A percentile compares a stretch with the other conserved stretches of the same genome.
These are phyloP conservation scores for Gerris lacustris DNA, from an alignment of 2,888 invertebrate species.

Conservation along the genomic window DNA sequence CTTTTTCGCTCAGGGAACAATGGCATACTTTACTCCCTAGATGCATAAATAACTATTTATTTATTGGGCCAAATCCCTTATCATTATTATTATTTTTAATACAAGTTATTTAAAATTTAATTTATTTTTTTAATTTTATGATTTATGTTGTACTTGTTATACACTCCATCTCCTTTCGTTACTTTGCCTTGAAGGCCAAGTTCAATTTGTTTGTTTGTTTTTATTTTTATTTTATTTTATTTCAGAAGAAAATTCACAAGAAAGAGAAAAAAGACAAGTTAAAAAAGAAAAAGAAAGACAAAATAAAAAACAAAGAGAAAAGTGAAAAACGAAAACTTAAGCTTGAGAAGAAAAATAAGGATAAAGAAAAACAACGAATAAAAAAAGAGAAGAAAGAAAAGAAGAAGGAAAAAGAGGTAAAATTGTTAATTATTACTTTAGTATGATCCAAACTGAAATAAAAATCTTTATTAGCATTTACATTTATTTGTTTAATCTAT, in stretches of 20 bases:
- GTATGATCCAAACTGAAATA: too few species aligned
- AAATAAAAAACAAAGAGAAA: constrained; percentile 30
- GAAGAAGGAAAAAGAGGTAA: constrained; percentile 29
- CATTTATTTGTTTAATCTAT: too few species aligned
- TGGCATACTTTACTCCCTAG: too few species aligned
- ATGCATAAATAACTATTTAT: too few species aligned
- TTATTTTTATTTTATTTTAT: neutral
- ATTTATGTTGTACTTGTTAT: too few species aligned
- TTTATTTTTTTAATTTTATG: too few species aligned
- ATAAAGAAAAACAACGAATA: constrained; percentile 28
- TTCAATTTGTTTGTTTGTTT: neutral
- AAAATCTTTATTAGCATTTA: too few species aligned
- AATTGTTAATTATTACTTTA: constrained; percentile 4
- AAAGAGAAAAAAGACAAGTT: constrained; percentile 23
- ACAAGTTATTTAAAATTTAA: too few species aligned
- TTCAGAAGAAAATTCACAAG: neutral
- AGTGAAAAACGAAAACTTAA: constrained; percentile 29
- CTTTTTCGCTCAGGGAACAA: too few species aligned
- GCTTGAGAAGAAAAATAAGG: constrained; percentile 29
- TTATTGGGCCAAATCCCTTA: too few species aligned
- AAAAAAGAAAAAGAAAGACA: constrained; percentile 24
- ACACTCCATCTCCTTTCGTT: too few species aligned
- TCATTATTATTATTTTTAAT: too few species aligned
- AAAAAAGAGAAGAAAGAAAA: constrained; percentile 33
- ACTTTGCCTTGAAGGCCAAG: neutral